These are phyloP conservation scores for Notoglanidium macrostoma DNA, from an alignment of 2,797 vertebrate species.

Conservation along the genomic window DNA sequence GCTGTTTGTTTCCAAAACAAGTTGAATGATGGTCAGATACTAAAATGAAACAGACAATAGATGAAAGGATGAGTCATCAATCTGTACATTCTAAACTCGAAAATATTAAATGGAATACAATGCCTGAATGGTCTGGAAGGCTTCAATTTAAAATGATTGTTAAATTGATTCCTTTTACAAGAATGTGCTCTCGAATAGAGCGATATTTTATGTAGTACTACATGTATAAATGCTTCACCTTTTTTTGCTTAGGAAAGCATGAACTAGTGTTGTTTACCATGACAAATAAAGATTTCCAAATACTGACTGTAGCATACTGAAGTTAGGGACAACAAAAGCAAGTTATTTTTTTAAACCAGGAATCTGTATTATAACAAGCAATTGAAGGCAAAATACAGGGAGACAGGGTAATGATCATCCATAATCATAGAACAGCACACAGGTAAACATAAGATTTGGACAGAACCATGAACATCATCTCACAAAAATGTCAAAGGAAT, in stretches of 20 bases:
- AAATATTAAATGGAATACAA: not conserved
- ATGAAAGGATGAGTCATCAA: slow-evolving; percentile 1
- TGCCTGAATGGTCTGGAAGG: not conserved
- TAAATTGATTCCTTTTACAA: not conserved
- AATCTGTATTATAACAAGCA: slow-evolving; percentile 7
- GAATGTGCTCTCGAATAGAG: not conserved
- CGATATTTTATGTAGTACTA: not conserved
- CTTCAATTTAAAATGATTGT: not conserved
- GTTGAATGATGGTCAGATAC: slow-evolving; percentile 14
- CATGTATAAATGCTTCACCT: not conserved
- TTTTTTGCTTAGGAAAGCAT: not conserved
- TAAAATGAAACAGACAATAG: slow-evolving; percentile 17
- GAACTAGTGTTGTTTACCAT: not conserved
- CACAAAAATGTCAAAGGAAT: not conserved
- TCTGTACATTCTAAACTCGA: not conserved
- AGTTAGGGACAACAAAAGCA: not conserved
- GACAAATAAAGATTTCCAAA: not conserved
- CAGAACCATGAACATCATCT: not conserved
- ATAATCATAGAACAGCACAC: not conserved
- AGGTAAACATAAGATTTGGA: not conserved
- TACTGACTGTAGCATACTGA: not conserved
- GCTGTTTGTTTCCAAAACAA: slow-evolving; percentile 29
- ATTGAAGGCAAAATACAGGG: not conserved
- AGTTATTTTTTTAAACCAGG: not conserved
- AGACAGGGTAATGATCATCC: not conserved